Percentiles rank a stretch among this genome's conserved stretches.
Evolutionary conservation across 2,797 vertebrate genomes (phyloP).

Genomic region (Sebastes kiyomatsui): DNA sequence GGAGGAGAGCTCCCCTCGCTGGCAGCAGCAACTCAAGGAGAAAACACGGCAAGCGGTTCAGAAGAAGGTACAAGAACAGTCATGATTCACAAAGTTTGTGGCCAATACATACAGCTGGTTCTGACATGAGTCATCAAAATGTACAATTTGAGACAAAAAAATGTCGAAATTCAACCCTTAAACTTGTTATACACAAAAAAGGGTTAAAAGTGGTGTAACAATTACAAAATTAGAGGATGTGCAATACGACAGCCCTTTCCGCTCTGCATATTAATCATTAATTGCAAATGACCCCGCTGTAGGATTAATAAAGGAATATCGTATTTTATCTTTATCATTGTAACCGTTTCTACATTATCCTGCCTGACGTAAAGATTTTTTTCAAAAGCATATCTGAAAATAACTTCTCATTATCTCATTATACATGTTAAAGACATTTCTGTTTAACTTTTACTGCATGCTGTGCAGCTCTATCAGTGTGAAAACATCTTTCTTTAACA

Average conservation of each 20-base stretch:
- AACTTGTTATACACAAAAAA: not conserved
- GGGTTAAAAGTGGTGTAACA: not conserved
- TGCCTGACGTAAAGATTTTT: fast-evolving
- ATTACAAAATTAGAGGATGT: not conserved
- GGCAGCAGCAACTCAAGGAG: constrained; percentile 73
- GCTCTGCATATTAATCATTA: not conserved
- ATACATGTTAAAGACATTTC: not conserved
- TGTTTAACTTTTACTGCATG: not conserved
- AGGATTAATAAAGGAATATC: too few relatives aligned
- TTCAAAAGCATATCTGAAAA: not conserved
- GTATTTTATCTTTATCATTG: not conserved
- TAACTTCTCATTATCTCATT: not conserved
- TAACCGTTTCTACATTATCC: not conserved
- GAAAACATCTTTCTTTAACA: constrained; percentile 31
- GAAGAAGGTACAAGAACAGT: constrained; percentile 56
- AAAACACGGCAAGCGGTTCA: constrained; percentile 55
- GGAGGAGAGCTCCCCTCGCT: constrained; percentile 62
- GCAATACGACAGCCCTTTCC: not conserved
- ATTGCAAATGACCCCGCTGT: too few relatives aligned
- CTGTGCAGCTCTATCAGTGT: not conserved
- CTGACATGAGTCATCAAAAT: not conserved
- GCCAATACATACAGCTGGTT: not conserved
- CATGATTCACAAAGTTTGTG: not conserved
- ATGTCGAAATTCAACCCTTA: not conserved
- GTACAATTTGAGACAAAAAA: not conserved